These are phyloP conservation scores for Drosophila dunni DNA, from an alignment of 1,140 invertebrate genomes.

Conservation along the genomic window DNA sequence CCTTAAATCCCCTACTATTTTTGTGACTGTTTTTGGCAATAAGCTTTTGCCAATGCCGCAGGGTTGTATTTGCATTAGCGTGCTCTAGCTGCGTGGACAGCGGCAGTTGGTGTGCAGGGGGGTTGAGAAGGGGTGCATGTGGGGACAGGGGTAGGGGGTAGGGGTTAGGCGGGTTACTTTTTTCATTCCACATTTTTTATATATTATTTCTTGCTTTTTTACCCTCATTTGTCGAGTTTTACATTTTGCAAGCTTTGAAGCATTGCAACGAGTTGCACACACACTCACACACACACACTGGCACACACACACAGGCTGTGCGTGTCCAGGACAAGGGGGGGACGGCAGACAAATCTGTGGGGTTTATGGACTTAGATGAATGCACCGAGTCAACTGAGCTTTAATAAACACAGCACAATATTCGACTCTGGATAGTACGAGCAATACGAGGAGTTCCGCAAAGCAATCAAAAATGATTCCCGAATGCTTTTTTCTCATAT, in stretches of 20 bases:
- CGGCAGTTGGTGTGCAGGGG: too few species aligned
- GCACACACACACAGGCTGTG: constrained; percentile 19
- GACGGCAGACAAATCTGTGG: constrained; percentile 28
- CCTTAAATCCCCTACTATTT: constrained; percentile 4
- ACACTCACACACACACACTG: constrained; percentile 14
- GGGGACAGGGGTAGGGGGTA: neutral
- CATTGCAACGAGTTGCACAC: constrained; percentile 42
- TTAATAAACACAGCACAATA: constrained; percentile 22
- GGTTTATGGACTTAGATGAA: constrained; percentile 28
- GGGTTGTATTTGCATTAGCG: constrained; percentile 76
- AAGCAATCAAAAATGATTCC: too few species aligned
- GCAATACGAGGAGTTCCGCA: neutral
- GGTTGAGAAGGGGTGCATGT: neutral
- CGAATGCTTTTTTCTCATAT: too few species aligned
- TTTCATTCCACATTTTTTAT: constrained; percentile 15
- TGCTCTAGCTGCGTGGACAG: constrained; percentile 26
- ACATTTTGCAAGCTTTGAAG: constrained; percentile 33
- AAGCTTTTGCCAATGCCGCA: constrained; percentile 75
- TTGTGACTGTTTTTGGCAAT: constrained; percentile 71
- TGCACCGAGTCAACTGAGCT: constrained; percentile 33
- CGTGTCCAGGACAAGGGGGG: neutral
- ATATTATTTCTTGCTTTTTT: constrained; percentile 16
- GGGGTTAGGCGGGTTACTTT: neutral
- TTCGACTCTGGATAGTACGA: neutral
- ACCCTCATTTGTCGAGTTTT: constrained; percentile 42